Conservation (phyloP, 2,113 vertebrate species). For the Mastomys coucha region DNA sequence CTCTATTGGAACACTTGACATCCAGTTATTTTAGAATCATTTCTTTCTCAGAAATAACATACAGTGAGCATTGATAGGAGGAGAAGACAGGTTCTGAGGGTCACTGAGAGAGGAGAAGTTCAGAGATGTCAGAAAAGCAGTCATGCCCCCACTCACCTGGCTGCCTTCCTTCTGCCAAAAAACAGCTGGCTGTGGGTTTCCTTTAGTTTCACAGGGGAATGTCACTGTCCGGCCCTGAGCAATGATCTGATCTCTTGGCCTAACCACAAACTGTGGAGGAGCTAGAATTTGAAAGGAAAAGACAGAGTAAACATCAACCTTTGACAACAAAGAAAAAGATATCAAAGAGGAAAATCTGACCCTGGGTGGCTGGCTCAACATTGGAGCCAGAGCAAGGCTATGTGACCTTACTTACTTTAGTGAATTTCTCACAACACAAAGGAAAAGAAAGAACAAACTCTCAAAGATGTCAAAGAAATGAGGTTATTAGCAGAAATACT, state of each 20-base stretch:
- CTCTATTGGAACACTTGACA: neutral
- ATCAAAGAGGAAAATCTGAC: constrained; percentile 66
- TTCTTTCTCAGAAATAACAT: constrained; percentile 1
- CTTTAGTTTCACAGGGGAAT: constrained; percentile 99
- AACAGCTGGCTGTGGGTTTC: constrained; percentile 98
- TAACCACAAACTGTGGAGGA: constrained; percentile 98
- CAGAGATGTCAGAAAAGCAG: constrained; percentile 14
- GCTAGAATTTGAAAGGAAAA: constrained; percentile 90
- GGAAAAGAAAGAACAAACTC: constrained; percentile 10
- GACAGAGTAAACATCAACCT: constrained; percentile 71
- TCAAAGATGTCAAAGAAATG: constrained; percentile 31
- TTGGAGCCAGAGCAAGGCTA: constrained; percentile 49
- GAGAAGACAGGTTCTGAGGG: neutral
- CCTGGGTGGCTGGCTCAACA: constrained; percentile 39
- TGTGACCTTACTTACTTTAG: constrained; percentile 75
- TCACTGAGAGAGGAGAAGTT: neutral
- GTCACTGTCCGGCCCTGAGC: constrained; percentile 96
- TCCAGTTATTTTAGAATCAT: neutral
- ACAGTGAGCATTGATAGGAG: neutral
- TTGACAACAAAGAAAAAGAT: constrained; percentile 57
- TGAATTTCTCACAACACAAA: constrained; percentile 72
- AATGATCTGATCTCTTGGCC: constrained; percentile 98
- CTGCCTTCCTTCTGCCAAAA: constrained; percentile 99
- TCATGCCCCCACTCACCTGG: constrained; percentile 90
- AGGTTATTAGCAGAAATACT: neutral